Evolutionary conservation across 2,888 invertebrate species (phyloP), one percentile per base, ranked within the genome.

Genomic region (Alsophila aescularia): DNA sequence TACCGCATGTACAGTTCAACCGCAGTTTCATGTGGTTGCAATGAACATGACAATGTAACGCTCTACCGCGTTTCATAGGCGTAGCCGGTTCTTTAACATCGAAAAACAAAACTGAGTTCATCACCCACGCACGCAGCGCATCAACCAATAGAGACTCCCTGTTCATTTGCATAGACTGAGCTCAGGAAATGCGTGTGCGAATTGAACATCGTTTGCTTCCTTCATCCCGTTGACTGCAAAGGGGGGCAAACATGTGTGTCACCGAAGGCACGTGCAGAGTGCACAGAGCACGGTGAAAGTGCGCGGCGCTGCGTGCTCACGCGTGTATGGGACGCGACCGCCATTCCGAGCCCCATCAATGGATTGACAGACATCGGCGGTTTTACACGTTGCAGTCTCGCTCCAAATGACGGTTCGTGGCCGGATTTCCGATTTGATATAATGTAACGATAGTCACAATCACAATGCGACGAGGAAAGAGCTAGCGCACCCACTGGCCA

Each of bases 341-440:
- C 81, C 79, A 81, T 84, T 77, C 77, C 62, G 71, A 73, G 58
- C 62, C 71, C 64, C 75, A 79, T 81, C 86, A 85, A 85, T 85
- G 86, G 84, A 81, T 78, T 78, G 81, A 81, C 80, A 79, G 73
- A 73, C 79, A 80, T 74, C 81, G 69, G 75, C 75, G 80, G 77
- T 80, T 82, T 78, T 80, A 81, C 81, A 78, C 81, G 79, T 70
- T 79, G 72, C 75, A 80, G 84, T 84, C 80, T 78, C 86, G 86
- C 86, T 87, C 87, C 80, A 82, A 82, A 88, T 86, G 81, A 77
- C 75, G 75, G 81, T 73, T 77, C 78, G 79, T 81, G 75, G 75
- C 87, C 88, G 89, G 89, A 90, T 88, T 81, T 88, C 87, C 89
- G 83, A 85, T 72, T 67, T 65, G 58, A 71, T 70, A 72, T 67